These are phyloP conservation scores for Cyclina sinensis DNA, from an alignment of 1,140 invertebrate genomes.

Conservation along the genomic window DNA sequence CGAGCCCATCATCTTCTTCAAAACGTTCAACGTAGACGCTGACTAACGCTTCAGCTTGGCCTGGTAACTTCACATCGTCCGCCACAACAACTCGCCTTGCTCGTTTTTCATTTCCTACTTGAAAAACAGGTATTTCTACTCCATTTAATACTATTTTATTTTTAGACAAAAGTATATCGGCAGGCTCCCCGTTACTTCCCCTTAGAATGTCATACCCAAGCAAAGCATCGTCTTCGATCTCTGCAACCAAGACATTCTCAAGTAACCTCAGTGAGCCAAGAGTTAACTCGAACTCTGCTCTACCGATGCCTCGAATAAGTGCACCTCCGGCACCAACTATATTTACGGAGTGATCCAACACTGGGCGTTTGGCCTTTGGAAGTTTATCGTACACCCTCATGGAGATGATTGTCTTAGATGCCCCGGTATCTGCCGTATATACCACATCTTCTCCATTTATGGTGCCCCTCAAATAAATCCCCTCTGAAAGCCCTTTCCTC, in stretches of 20 bases:
- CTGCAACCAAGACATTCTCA: slow-evolving; percentile 18
- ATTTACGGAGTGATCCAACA: neutral
- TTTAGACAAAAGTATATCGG: neutral
- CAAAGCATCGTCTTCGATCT: slow-evolving; percentile 45
- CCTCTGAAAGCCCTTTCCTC: neutral
- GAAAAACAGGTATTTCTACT: slow-evolving; percentile 1
- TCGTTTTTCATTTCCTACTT: neutral
- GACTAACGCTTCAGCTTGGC: slow-evolving; percentile 30
- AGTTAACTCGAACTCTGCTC: neutral
- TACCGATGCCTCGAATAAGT: neutral
- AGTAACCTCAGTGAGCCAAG: neutral
- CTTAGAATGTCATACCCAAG: slow-evolving; percentile 36
- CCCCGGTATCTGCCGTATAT: slow-evolving; percentile 44
- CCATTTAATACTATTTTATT: slow-evolving; percentile 27
- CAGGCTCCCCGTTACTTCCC: slow-evolving; percentile 6
- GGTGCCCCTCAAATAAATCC: slow-evolving; percentile 29
- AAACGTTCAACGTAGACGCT: slow-evolving; percentile 25
- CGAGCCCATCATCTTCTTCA: slow-evolving; percentile 19
- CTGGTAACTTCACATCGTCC: neutral
- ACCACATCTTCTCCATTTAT: slow-evolving; percentile 19
- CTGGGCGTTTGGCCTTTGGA: neutral
- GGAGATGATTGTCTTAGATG: slow-evolving; percentile 39
- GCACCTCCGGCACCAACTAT: slow-evolving; percentile 35
- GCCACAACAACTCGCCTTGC: neutral
- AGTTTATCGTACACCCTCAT: slow-evolving; percentile 22